Percentiles rank a stretch among this genome's conserved stretches.
phyloP scores from a whole-genome alignment of 2,113 vertebrate genomes.

The Sander lucioperca region DNA sequence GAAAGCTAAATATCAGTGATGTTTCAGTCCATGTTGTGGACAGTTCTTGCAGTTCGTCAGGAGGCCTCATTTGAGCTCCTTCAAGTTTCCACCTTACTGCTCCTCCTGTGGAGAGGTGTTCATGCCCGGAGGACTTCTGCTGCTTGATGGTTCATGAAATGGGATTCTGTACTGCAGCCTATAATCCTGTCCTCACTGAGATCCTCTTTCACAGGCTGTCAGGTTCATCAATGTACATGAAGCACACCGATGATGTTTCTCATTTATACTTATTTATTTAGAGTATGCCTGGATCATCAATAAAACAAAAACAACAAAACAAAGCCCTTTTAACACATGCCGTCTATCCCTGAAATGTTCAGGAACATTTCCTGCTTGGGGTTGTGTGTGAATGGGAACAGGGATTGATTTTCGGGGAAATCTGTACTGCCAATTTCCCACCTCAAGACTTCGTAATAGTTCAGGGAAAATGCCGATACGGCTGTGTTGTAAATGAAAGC shows the following conservation, averaged over 20 bases:
- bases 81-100: slow-evolving; percentile 21
- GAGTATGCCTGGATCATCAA: not conserved
- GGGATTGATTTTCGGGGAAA: not conserved
- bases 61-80: slow-evolving; percentile 1
- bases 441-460: not conserved
- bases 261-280: slow-evolving; percentile 1
- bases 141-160: slow-evolving; percentile 83
- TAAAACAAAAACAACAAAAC: too few species aligned
- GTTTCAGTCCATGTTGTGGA: not conserved
- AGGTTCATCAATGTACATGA: slow-evolving; percentile 34
- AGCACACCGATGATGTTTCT: slow-evolving; percentile 23
- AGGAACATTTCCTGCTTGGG: not conserved
- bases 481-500: not conserved
- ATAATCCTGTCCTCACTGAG: slow-evolving; percentile 58
- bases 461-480: too few species aligned
- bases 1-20: not conserved
- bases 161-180: slow-evolving; percentile 57
- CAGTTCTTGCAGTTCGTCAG: not conserved
- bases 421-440: not conserved
- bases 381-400: not conserved
- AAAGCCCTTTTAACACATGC: not conserved
- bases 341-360: not conserved
- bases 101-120: slow-evolving; percentile 13
- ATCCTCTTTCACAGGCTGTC: slow-evolving; percentile 52
- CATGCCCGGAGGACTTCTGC: slow-evolving; percentile 25